Conservation (phyloP, 2,888 invertebrate species). For the Parnassius mnemosyne region DNA sequence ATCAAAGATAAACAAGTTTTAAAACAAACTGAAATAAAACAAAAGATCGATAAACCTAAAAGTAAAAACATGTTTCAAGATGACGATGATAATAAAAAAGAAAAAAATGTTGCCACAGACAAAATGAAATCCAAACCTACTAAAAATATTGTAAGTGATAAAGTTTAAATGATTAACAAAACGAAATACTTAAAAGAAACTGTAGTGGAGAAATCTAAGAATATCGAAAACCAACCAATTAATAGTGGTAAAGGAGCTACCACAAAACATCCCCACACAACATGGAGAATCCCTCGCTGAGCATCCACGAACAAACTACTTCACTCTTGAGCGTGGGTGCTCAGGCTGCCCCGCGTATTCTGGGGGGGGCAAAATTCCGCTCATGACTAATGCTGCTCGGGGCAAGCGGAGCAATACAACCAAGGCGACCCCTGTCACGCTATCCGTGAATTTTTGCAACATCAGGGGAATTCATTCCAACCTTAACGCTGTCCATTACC, state of each 20-base stretch:
- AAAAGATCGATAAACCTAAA: neutral
- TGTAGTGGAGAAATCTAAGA: neutral
- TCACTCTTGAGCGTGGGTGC: too few relatives aligned
- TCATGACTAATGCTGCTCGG: too few relatives aligned
- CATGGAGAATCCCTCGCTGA: too few relatives aligned
- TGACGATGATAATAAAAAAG: neutral
- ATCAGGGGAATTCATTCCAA: too few relatives aligned
- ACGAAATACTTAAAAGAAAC: neutral
- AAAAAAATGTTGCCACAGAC: neutral
- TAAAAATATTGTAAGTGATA: neutral
- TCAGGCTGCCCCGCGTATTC: too few relatives aligned
- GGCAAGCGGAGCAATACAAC: too few relatives aligned
- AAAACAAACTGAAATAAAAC: neutral
- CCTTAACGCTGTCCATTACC: too few relatives aligned
- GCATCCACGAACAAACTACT: too few relatives aligned
- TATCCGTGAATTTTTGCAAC: too few relatives aligned
- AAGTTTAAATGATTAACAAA: neutral
- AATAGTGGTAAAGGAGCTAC: neutral
- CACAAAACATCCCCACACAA: neutral
- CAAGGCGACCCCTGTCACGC: too few relatives aligned
- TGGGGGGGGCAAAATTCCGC: too few relatives aligned
- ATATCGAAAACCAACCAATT: neutral
- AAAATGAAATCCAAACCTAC: constrained; percentile 2
- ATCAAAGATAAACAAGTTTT: too few relatives aligned
- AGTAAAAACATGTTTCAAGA: neutral